phyloP scores from a whole-genome alignment of 2,797 vertebrate genomes.

The Myotis planiceps region DNA sequence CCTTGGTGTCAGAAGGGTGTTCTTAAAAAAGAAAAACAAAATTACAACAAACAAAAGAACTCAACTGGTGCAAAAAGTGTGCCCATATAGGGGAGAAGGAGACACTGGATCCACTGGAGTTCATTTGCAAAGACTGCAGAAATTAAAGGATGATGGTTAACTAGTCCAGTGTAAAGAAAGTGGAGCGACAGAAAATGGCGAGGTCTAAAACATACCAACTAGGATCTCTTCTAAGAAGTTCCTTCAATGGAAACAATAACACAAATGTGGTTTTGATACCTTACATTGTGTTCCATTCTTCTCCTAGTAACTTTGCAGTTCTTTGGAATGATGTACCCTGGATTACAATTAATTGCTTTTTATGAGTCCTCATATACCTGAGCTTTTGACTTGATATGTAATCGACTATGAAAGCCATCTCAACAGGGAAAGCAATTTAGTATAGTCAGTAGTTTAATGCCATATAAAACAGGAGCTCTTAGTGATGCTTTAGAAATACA shows the following conservation, averaged over 20 bases:
- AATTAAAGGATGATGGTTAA: not conserved
- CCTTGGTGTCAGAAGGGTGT: not conserved
- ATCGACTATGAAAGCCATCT: constrained; percentile 76
- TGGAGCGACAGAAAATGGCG: not conserved
- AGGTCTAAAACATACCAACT: constrained; percentile 6
- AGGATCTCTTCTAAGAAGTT: constrained; percentile 36
- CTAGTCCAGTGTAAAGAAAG: not conserved
- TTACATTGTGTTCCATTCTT: constrained; percentile 9
- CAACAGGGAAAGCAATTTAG: constrained; percentile 75
- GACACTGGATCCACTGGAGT: not conserved
- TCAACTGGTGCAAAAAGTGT: not conserved
- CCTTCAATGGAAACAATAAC: constrained; percentile 21
- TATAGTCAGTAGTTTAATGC: constrained; percentile 79
- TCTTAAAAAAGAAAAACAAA: not conserved
- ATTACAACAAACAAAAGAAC: not conserved
- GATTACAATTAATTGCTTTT: constrained; percentile 84
- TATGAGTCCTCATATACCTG: constrained; percentile 78
- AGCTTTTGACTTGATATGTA: constrained; percentile 82
- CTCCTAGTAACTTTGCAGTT: constrained; percentile 80
- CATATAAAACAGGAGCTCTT: constrained; percentile 76
- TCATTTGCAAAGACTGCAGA: constrained; percentile 4
- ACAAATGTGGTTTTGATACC: not conserved
- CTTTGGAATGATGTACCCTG: constrained; percentile 79
- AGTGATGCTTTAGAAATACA: constrained; percentile 80
- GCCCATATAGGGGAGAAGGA: not conserved